Percentiles rank a stretch among this genome's conserved stretches.
phyloP scores from a whole-genome alignment of 2,113 vertebrate genomes.

The Chaetodon auriga region DNA sequence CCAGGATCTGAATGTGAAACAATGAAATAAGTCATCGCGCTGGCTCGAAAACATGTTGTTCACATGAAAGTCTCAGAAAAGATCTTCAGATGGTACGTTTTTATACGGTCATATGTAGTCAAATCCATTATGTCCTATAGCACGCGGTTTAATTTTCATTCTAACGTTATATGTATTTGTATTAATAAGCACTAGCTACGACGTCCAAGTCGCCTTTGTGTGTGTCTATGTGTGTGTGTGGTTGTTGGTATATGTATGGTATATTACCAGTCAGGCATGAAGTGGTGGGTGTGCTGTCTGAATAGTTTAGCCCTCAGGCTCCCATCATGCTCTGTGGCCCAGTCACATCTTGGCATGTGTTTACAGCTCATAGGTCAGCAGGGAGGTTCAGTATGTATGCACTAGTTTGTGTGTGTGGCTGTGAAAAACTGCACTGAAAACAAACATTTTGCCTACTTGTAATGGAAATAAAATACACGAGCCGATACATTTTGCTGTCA shows the following conservation, averaged over 20 bases:
- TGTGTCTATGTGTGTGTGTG: constrained; percentile 3
- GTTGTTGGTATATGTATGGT: constrained; percentile 31
- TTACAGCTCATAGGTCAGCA: constrained; percentile 60
- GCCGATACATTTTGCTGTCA: neutral
- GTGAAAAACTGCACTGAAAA: neutral
- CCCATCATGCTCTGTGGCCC: constrained; percentile 64
- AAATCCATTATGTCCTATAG: neutral
- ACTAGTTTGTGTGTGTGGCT: neutral
- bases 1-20: neutral
- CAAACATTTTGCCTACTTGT: neutral
- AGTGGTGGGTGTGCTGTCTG: constrained; percentile 48
- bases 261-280: constrained; percentile 60
- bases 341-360: constrained; percentile 53
- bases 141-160: neutral
- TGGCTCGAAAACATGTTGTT: neutral
- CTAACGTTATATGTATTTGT: neutral
- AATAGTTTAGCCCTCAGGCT: constrained; percentile 66
- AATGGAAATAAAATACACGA: neutral
- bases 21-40: too few relatives aligned
- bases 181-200: neutral
- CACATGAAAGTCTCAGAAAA: neutral
- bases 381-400: neutral
- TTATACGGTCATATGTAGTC: neutral
- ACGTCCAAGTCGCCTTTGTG: neutral
- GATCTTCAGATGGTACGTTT: neutral